A percentile compares a stretch with the other conserved stretches of the same genome.
phyloP scores from a whole-genome alignment of 2,888 invertebrate species.

The Rhagium mordax region DNA sequence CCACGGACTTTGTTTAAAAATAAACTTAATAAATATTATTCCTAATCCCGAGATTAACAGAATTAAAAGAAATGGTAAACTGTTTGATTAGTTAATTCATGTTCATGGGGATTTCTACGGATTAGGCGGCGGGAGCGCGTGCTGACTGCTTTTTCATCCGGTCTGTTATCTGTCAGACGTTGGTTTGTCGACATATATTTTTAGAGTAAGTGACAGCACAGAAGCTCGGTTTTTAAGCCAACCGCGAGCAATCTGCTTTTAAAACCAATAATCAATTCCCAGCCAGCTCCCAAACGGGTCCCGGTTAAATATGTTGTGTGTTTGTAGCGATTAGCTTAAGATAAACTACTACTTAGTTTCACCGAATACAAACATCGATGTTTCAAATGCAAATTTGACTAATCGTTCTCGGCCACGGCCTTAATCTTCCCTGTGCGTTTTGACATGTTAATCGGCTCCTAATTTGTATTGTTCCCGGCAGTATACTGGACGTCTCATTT shows the following conservation, averaged over 20 bases:
- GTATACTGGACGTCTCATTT: neutral
- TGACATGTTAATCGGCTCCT: neutral
- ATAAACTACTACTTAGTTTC: slow-evolving; percentile 10
- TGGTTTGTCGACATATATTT: slow-evolving; percentile 43
- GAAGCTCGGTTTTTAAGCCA: slow-evolving; percentile 18
- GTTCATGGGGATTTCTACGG: slow-evolving; percentile 25
- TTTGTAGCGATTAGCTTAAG: slow-evolving; percentile 13
- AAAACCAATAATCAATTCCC: slow-evolving; percentile 27
- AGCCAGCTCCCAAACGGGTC: neutral
- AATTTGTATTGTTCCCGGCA: neutral
- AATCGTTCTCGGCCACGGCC: slow-evolving; percentile 9
- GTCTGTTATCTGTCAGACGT: slow-evolving; percentile 45
- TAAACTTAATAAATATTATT: slow-evolving; percentile 13
- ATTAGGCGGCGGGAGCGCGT: slow-evolving; percentile 24
- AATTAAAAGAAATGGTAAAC: slow-evolving; percentile 33
- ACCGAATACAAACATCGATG: slow-evolving; percentile 10
- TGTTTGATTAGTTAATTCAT: slow-evolving; percentile 34
- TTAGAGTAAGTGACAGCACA: slow-evolving; percentile 35
- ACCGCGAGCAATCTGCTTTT: slow-evolving; percentile 18
- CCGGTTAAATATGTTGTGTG: slow-evolving; percentile 1
- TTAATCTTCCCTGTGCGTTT: slow-evolving; percentile 7
- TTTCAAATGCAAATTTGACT: slow-evolving; percentile 26
- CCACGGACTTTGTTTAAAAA: neutral
- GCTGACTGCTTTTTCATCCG: slow-evolving; percentile 35
- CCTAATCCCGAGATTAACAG: neutral